Conservation (phyloP, 2,797 vertebrate genomes). For the Eupleurogrammus muticus region DNA sequence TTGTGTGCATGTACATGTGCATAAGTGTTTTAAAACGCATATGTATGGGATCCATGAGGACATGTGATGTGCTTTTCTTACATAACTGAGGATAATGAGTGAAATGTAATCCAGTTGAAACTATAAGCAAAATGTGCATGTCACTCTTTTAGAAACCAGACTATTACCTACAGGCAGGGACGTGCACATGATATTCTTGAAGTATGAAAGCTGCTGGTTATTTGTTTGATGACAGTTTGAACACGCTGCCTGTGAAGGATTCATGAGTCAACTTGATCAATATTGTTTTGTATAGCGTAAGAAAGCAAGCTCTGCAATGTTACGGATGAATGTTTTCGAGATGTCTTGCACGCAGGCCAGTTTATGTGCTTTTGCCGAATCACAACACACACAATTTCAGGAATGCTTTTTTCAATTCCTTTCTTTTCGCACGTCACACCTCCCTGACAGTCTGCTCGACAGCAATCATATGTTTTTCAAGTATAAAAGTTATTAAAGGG, state of each 20-base stretch:
- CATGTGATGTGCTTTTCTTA: constrained; percentile 60
- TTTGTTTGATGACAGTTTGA: neutral
- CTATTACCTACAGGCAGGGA: constrained; percentile 4
- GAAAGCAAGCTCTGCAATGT: neutral
- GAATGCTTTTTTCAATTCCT: neutral
- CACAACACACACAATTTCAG: neutral
- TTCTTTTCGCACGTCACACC: neutral
- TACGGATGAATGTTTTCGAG: neutral
- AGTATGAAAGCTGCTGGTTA: neutral
- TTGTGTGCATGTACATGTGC: constrained; percentile 5
- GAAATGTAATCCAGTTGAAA: constrained; percentile 35
- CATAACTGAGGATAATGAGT: constrained; percentile 58
- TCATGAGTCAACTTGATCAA: neutral
- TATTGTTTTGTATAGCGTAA: neutral
- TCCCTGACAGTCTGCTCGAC: neutral
- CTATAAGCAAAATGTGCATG: neutral
- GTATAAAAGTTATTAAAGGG: neutral
- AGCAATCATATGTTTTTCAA: neutral
- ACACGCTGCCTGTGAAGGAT: neutral
- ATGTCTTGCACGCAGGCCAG: neutral
- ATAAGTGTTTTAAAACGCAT: constrained; percentile 41
- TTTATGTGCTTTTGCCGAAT: neutral
- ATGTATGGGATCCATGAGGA: constrained; percentile 23
- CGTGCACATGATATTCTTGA: constrained; percentile 1
- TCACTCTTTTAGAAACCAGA: constrained; percentile 3